phyloP scores from a whole-genome alignment of 2,888 invertebrate species.

The Esperia sulphurella region DNA sequence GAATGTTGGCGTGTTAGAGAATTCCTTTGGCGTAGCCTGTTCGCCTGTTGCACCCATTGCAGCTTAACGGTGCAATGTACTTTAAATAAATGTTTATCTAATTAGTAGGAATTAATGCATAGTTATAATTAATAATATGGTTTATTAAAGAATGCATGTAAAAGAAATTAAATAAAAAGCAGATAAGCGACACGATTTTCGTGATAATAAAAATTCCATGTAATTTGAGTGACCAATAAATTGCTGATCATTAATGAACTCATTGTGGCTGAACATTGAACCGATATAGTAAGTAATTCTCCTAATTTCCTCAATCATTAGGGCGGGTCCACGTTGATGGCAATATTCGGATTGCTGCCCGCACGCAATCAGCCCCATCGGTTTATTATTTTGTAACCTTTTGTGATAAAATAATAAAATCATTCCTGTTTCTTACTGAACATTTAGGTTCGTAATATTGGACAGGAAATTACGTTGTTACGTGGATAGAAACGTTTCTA shows the following conservation, averaged over 20 bases:
- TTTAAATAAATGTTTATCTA: too few species aligned
- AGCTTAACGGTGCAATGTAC: too few species aligned
- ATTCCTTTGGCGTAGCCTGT: too few species aligned
- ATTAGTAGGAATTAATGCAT: too few species aligned
- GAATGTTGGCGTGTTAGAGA: too few species aligned
- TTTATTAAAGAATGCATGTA: too few species aligned
- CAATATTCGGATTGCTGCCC: slow-evolving; percentile 39
- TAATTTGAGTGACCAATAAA: background rate
- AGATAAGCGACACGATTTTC: too few species aligned
- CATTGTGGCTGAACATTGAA: slow-evolving; percentile 34
- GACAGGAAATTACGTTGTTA: background rate
- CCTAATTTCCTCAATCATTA: slow-evolving; percentile 50
- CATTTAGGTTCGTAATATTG: background rate
- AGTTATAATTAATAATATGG: too few species aligned
- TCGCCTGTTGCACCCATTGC: too few species aligned
- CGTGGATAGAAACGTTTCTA: background rate
- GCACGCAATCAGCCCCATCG: slow-evolving; percentile 33
- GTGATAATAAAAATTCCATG: too few species aligned
- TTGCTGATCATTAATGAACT: slow-evolving; percentile 20
- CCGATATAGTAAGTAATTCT: slow-evolving; percentile 42
- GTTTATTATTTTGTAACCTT: slow-evolving; percentile 1
- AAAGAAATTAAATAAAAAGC: too few species aligned
- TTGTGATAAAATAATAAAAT: background rate
- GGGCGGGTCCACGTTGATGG: slow-evolving; percentile 40
- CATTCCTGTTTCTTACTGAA: background rate